A percentile compares a stretch with the other conserved stretches of the same genome.
These are phyloP conservation scores for Phoenicopterus ruber DNA, from an alignment of 2,113 vertebrate genomes.

Conservation along the genomic window DNA sequence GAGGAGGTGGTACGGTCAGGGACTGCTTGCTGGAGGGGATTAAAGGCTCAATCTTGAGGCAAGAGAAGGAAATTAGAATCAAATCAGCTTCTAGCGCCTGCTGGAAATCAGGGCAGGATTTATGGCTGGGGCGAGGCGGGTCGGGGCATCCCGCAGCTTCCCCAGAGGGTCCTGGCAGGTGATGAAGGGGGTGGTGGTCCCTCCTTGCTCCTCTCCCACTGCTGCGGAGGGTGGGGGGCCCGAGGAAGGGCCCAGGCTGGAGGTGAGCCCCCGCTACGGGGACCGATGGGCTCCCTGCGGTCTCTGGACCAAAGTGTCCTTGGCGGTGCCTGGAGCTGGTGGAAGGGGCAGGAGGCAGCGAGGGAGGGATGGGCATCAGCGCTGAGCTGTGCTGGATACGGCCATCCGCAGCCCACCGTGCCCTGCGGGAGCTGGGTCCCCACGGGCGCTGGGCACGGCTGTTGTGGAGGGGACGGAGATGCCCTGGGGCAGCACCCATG, in stretches of 20 bases:
- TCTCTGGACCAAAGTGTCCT: neutral
- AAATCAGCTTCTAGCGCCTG: neutral
- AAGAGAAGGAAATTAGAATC: constrained; percentile 48
- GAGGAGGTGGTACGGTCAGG: neutral
- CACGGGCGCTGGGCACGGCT: accelerated
- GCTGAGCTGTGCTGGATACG: neutral
- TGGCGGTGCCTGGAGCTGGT: neutral
- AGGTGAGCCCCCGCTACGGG: neutral
- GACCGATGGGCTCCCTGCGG: accelerated
- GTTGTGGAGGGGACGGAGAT: too few species aligned
- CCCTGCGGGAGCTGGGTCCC: neutral
- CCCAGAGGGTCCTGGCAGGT: neutral
- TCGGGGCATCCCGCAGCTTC: accelerated
- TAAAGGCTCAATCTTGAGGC: constrained; percentile 29
- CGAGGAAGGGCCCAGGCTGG: constrained; percentile 21
- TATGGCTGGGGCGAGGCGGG: neutral
- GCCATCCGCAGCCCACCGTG: accelerated
- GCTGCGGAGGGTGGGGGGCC: neutral
- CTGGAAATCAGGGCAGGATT: neutral
- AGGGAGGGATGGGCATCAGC: neutral
- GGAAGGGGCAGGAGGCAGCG: neutral
- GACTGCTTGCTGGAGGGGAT: neutral
- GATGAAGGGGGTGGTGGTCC: neutral
- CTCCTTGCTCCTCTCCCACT: neutral
- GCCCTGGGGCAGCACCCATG: neutral